These are phyloP conservation scores for Vanacampus margaritifer DNA, from an alignment of 2,113 vertebrate species.

Conservation along the genomic window DNA sequence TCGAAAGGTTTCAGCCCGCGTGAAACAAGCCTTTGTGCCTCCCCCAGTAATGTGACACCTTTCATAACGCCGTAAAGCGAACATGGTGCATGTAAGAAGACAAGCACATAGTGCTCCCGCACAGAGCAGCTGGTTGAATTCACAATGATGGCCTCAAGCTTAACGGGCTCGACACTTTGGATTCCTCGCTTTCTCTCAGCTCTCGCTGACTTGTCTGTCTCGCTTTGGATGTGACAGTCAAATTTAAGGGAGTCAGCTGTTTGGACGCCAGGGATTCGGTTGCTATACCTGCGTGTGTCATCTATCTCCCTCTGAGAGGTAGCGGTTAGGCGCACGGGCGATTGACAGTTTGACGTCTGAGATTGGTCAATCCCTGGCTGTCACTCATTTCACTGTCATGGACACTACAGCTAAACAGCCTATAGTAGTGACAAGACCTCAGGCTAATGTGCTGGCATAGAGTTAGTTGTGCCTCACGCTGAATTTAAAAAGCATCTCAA, in stretches of 20 bases:
- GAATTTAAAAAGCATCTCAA: conserved; percentile 31
- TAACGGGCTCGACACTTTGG: conserved; percentile 31
- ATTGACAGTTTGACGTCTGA: conserved; percentile 49
- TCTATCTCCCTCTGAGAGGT: conserved; percentile 26
- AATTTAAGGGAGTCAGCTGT: conserved; percentile 50
- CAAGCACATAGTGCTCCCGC: conserved; percentile 27
- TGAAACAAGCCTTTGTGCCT: conserved; percentile 32
- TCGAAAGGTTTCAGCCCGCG: conserved; percentile 42
- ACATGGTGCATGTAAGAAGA: conserved; percentile 35
- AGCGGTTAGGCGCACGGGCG: conserved; percentile 33
- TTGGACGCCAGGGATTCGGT: conserved; percentile 26
- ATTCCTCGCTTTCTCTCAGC: conserved; percentile 20
- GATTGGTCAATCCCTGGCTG: conserved; percentile 58
- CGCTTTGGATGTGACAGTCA: conserved; percentile 44
- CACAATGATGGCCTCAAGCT: conserved; percentile 45
- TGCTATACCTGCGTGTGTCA: conserved; percentile 44
- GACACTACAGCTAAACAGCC: conserved; percentile 31
- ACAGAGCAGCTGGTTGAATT: conserved; percentile 47
- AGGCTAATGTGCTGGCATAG: conserved; percentile 43
- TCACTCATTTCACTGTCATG: conserved; percentile 43
- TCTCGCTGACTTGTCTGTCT: background rate
- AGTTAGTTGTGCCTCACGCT: conserved; percentile 38
- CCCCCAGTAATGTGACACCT: conserved; percentile 46
- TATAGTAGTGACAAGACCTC: conserved; percentile 32
- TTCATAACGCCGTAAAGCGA: conserved; percentile 44